A percentile compares a stretch with the other conserved stretches of the same genome.
Evolutionary conservation across 2,797 vertebrate species (phyloP).

Genomic region (Clarias platycephalus): DNA sequence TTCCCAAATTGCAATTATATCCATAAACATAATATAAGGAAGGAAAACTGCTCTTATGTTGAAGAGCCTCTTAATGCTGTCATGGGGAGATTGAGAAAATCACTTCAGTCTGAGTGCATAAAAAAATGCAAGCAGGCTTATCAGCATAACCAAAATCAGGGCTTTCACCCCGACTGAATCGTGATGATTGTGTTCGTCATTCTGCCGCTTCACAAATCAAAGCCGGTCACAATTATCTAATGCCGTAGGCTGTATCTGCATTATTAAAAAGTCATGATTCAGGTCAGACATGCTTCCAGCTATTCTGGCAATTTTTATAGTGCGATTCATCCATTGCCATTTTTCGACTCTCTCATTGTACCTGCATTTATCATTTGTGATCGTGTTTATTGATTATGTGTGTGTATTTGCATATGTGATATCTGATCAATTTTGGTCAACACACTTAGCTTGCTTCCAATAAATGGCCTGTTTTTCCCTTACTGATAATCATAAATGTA

Average conservation of each 20-base stretch:
- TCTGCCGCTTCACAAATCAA: not conserved
- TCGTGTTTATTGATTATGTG: conserved; percentile 3
- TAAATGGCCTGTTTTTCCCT: not conserved
- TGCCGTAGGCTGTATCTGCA: conserved; percentile 10
- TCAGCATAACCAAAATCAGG: conserved; percentile 41
- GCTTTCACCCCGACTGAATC: conserved; percentile 1
- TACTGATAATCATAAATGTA: not conserved
- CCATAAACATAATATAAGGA: conserved; percentile 35
- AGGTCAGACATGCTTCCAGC: not conserved
- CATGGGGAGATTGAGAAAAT: conserved; percentile 13
- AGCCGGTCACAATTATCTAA: not conserved
- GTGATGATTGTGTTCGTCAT: not conserved
- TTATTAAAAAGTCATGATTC: conserved; percentile 17
- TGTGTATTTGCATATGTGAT: not conserved
- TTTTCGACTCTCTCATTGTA: not conserved
- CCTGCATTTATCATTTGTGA: not conserved
- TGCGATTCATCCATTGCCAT: not conserved
- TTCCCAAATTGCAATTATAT: not conserved
- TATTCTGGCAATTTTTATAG: not conserved
- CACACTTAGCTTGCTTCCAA: not conserved
- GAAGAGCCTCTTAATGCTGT: conserved; percentile 28
- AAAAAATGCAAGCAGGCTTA: conserved; percentile 34
- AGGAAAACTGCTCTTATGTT: conserved; percentile 12
- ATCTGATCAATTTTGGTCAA: not conserved
- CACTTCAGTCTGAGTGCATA: conserved; percentile 16